Evolutionary conservation across 1,140 invertebrate species (phyloP), one percentile per base, ranked within the genome.

Genomic region (Drosophila bocki): DNA sequence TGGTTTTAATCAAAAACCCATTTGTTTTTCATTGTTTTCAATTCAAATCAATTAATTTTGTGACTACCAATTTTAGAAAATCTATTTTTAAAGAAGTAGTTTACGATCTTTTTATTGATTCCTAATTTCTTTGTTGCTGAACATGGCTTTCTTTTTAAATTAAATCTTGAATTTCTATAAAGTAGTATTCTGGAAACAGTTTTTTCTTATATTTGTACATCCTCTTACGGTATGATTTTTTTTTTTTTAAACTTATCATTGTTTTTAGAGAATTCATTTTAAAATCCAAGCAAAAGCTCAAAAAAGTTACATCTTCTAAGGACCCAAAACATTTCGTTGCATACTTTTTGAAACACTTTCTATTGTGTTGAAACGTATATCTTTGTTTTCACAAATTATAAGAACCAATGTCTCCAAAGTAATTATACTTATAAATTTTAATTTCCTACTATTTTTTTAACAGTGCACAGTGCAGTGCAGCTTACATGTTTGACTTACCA

Each of bases 401-500:
- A n/a, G 15, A n/a, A 17, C 8, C 8, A 1, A 7, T 11, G 4
- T 11, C 29, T n/a, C 22, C 13, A 33, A 3, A 51, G 29, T 51
- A 3, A 32, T 32, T 2, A 1, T 3, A 17, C 29, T 11, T 15
- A 1, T 17, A 8, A 26, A 15, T 15, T 45, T 0, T n/a, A 54
- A 37, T n/a, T 39, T 54, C 7, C 32, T 1, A 7, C 7, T 19
- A 0, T n/a, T 12, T 60, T 72, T 58, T 71, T 29, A 12, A 41
- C 56, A 26, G 63, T 60, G 63, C 32, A 45, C 8, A 29, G 47
- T 50, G 29, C 17, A 33, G 57, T 64, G 62, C 57, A 26, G 37
- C 17, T 9, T 19, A 13, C 50, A 15, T 51, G 48, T 70, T 35
- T 44, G 63, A 88, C 84, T 88, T 88, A 88, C 84, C 84, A 78